phyloP scores from a whole-genome alignment of 2,797 vertebrate genomes.

The Salarias fasciatus region DNA sequence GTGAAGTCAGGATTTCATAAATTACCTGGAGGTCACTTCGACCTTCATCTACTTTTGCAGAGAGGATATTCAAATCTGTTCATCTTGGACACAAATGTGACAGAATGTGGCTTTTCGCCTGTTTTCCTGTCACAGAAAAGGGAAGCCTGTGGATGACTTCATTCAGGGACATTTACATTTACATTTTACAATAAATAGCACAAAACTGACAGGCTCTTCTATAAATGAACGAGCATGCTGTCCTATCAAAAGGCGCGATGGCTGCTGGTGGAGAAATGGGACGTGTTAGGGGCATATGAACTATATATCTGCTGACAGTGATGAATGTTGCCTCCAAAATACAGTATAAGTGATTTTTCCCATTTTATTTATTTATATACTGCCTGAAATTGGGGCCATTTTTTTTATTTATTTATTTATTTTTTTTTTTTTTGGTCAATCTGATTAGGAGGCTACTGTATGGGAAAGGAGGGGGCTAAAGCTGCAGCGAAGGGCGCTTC shows the following conservation, averaged over 20 bases:
- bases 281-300: constrained; percentile 81
- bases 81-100: constrained; percentile 38
- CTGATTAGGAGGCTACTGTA: constrained; percentile 63
- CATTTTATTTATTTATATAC: constrained; percentile 75
- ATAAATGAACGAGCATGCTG: constrained; percentile 81
- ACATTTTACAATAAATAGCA: constrained; percentile 80
- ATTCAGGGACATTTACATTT: constrained; percentile 81
- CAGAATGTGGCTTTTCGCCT: constrained; percentile 47
- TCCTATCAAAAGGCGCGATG: constrained; percentile 76
- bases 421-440: constrained; percentile 71
- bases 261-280: constrained; percentile 82
- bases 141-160: constrained; percentile 62
- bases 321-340: constrained; percentile 84
- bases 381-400: constrained; percentile 68
- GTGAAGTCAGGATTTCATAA: not conserved
- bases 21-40: constrained; percentile 45
- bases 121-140: constrained; percentile 71
- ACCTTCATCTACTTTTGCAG: constrained; percentile 64
- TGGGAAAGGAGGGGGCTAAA: constrained; percentile 31
- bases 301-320: constrained; percentile 82
- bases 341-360: constrained; percentile 79
- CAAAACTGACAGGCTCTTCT: constrained; percentile 82
- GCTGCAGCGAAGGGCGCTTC: constrained; percentile 46
- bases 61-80: constrained; percentile 53
- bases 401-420: no score